phyloP scores from a whole-genome alignment of 2,888 invertebrate genomes.

The Macaria liturata region DNA sequence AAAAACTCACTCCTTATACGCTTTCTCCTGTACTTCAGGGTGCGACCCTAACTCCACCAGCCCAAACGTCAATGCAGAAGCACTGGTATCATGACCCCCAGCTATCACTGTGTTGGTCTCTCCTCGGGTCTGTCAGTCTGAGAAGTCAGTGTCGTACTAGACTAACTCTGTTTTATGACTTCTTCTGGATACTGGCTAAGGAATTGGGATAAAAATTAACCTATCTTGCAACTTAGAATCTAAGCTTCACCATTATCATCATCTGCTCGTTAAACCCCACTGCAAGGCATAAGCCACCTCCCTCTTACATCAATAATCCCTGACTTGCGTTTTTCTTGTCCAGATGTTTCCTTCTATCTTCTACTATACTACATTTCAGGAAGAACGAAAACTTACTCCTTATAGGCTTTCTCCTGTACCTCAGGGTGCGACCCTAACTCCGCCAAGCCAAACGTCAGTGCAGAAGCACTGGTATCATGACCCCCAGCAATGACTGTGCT shows the following conservation, averaged over 20 bases:
- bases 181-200: too few species aligned
- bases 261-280: too few species aligned
- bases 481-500: constrained; percentile 21
- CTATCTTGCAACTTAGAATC: too few species aligned
- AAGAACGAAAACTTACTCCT: constrained; percentile 21
- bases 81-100: constrained; percentile 23
- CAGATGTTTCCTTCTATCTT: too few species aligned
- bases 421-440: constrained; percentile 17
- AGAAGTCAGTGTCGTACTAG: too few species aligned
- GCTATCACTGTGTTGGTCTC: constrained; percentile 25
- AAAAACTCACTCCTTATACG: too few species aligned
- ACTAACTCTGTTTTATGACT: too few species aligned
- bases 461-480: constrained; percentile 22
- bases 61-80: constrained; percentile 6
- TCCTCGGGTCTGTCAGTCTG: constrained; percentile 19
- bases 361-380: neutral
- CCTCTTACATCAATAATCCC: too few species aligned
- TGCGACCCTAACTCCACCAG: constrained; percentile 21
- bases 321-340: too few species aligned
- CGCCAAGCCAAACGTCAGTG: constrained; percentile 11
- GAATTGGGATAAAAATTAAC: too few species aligned
- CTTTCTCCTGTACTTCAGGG: constrained; percentile 18
- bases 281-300: too few species aligned
- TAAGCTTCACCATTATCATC: too few species aligned
- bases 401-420: constrained; percentile 21